These are phyloP conservation scores for Cephalopholis sonnerati DNA, from an alignment of 2,113 vertebrate species.

Conservation along the genomic window DNA sequence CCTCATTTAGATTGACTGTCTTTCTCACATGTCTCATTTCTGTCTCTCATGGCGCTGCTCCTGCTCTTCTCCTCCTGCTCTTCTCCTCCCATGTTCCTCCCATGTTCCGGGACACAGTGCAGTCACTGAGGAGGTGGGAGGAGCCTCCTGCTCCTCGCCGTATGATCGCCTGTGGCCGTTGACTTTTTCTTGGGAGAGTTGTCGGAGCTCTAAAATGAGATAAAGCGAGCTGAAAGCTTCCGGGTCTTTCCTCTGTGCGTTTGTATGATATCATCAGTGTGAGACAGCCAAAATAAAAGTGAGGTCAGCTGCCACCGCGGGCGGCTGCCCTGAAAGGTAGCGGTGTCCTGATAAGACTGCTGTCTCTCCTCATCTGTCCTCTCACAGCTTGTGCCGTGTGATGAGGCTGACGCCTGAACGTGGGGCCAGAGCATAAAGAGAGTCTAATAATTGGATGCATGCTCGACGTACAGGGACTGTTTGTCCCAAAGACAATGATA, in stretches of 20 bases:
- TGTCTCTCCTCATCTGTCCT: constrained; percentile 48
- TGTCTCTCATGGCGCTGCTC: constrained; percentile 24
- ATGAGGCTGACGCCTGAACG: constrained; percentile 43
- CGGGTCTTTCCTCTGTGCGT: constrained; percentile 55
- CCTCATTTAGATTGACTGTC: constrained; percentile 53
- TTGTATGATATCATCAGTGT: constrained; percentile 72
- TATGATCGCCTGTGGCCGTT: constrained; percentile 37
- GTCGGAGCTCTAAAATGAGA: constrained; percentile 66
- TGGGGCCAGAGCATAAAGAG: constrained; percentile 49
- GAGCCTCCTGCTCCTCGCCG: constrained; percentile 20
- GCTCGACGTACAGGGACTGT: constrained; percentile 45
- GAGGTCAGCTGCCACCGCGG: constrained; percentile 69
- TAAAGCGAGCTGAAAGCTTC: constrained; percentile 68
- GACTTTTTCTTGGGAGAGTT: constrained; percentile 51
- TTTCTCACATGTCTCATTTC: constrained; percentile 30
- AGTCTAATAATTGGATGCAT: constrained; percentile 63
- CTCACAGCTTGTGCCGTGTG: constrained; percentile 33
- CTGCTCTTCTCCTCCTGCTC: background rate
- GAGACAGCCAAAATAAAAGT: constrained; percentile 69
- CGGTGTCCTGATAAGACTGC: constrained; percentile 53
- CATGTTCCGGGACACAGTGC: constrained; percentile 43
- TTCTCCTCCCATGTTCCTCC: background rate
- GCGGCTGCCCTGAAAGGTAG: constrained; percentile 60
- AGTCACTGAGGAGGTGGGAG: constrained; percentile 43
- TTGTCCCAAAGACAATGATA: constrained; percentile 82